phyloP scores from a whole-genome alignment of 2,888 invertebrate genomes.

The Lobophora halterata region DNA sequence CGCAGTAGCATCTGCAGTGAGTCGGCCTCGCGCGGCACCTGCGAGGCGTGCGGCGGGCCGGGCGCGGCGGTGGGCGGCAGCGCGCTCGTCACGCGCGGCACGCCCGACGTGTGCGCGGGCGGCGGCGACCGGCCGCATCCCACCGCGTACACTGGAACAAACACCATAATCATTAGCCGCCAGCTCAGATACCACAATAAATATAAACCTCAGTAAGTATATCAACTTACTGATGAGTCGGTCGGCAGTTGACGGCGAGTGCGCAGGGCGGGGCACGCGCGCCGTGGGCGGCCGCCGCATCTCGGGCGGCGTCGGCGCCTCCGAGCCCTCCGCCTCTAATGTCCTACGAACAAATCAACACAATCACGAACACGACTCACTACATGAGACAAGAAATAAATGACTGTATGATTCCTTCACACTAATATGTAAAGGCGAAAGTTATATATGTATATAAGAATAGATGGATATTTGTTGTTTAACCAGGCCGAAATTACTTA shows the following conservation, averaged over 20 bases:
- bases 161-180: no score
- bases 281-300: conserved; percentile 83
- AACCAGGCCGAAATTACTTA: no score
- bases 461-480: no score
- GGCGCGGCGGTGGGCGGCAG: conserved; percentile 60
- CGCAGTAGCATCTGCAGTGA: conserved; percentile 88
- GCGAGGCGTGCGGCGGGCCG: conserved; percentile 86
- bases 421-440: no score
- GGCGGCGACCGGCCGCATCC: conserved; percentile 36
- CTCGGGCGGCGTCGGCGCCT: conserved; percentile 86
- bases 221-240: conserved; percentile 61
- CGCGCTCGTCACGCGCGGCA: conserved; percentile 30
- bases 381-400: no score
- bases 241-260: conserved; percentile 83
- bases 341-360: conserved; percentile 44
- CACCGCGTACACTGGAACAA: conserved; percentile 37
- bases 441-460: no score
- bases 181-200: background rate
- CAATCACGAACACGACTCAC: no score
- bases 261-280: conserved; percentile 84
- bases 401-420: no score
- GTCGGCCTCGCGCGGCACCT: conserved; percentile 91
- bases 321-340: conserved; percentile 82
- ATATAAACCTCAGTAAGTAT: background rate
- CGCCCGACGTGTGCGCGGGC: conserved; percentile 49